These are phyloP conservation scores for Seriola quinqueradiata DNA, from an alignment of 2,113 vertebrate genomes.

Conservation along the genomic window DNA sequence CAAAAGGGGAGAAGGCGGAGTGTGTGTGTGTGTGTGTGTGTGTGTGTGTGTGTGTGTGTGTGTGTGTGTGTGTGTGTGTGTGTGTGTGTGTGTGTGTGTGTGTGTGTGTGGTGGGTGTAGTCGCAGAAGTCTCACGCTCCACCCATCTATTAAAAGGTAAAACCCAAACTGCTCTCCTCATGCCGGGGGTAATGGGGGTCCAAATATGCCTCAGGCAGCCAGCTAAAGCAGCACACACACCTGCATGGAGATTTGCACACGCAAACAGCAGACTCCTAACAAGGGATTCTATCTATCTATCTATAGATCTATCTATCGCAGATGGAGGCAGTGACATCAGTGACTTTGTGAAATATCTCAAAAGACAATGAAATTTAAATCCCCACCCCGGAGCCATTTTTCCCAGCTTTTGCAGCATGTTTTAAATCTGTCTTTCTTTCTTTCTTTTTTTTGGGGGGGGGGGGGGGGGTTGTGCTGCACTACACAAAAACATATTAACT, in stretches of 20 bases:
- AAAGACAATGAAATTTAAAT: conserved; percentile 24
- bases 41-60: too few species aligned
- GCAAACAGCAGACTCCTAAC: conserved; percentile 58
- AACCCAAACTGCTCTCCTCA: conserved; percentile 46
- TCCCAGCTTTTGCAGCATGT: conserved; percentile 13
- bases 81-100: too few species aligned
- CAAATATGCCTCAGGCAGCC: conserved; percentile 41
- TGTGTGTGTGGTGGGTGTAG: not conserved
- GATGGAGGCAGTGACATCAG: not conserved
- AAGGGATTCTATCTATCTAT: conserved; percentile 64
- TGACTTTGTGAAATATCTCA: conserved; percentile 21
- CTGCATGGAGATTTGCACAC: conserved; percentile 48
- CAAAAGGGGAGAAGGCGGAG: not conserved
- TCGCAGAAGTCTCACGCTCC: conserved; percentile 40
- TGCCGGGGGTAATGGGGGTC: conserved; percentile 63
- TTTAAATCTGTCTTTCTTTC: too few species aligned
- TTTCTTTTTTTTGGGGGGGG: too few species aligned
- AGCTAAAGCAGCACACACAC: conserved; percentile 22
- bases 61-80: too few species aligned
- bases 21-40: too few species aligned
- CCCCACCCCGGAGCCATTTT: conserved; percentile 6
- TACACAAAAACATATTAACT: not conserved
- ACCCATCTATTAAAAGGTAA: conserved; percentile 63
- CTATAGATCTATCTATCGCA: not conserved
- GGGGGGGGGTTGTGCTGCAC: not conserved